phyloP scores from a whole-genome alignment of 2,888 invertebrate genomes.

The Seira ritae region DNA sequence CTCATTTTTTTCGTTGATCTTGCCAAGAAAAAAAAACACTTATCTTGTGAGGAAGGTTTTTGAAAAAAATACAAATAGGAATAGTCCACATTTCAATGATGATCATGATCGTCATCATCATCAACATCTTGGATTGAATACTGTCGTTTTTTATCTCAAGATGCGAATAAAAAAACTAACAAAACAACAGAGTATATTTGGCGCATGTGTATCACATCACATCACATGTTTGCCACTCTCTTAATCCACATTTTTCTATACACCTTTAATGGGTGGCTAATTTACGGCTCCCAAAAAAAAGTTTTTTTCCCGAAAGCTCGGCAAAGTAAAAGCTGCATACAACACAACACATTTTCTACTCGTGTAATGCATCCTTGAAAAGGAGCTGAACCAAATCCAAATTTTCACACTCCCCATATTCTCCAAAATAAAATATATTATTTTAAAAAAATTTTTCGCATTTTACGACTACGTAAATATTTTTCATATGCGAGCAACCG shows the following conservation, averaged over 20 bases:
- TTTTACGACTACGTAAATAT: too few species aligned
- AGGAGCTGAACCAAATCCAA: conserved; percentile 62
- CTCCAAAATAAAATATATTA: conserved; percentile 52
- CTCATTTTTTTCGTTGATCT: conserved; percentile 50
- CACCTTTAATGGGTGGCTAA: conserved; percentile 58
- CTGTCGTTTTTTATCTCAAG: too few species aligned
- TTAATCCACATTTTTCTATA: conserved; percentile 25
- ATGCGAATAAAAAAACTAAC: too few species aligned
- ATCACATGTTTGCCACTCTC: conserved; percentile 17
- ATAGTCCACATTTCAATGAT: too few species aligned
- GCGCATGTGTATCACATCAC: neutral
- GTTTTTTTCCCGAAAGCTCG: too few species aligned
- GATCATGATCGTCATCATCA: conserved; percentile 21
- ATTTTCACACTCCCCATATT: conserved; percentile 59
- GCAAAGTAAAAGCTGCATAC: too few species aligned
- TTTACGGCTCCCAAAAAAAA: conserved; percentile 50
- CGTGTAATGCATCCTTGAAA: conserved; percentile 47
- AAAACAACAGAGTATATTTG: neutral
- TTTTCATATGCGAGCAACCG: too few species aligned
- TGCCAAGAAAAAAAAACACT: conserved; percentile 49
- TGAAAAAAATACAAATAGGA: too few species aligned
- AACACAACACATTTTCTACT: too few species aligned
- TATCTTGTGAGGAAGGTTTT: neutral
- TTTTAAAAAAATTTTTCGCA: too few species aligned
- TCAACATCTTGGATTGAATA: neutral